phyloP scores from a whole-genome alignment of 2,113 vertebrate genomes.

The Rhynchopsitta pachyrhyncha region DNA sequence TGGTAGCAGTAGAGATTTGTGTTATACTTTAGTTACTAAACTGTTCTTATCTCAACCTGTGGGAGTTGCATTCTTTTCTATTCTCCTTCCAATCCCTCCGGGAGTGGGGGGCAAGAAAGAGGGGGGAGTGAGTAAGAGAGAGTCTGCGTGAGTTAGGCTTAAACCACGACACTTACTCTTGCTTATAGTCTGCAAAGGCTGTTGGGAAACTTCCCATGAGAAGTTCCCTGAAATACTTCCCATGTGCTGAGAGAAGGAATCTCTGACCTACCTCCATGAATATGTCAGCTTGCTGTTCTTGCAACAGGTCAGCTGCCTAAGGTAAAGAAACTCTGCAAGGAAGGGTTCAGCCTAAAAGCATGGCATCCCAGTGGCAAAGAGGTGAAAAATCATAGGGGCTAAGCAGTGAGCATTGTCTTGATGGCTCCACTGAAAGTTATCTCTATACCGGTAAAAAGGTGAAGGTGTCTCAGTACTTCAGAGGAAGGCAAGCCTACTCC shows the following conservation, averaged over 20 bases:
- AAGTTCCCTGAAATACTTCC: neutral
- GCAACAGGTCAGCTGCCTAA: rapidly evolving
- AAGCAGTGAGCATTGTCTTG: neutral
- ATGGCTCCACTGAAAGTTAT: neutral
- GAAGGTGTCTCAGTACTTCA: neutral
- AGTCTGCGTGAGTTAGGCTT: too few relatives aligned
- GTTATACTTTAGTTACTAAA: too few relatives aligned
- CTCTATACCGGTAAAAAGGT: neutral
- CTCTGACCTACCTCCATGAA: neutral
- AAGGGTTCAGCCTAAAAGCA: neutral
- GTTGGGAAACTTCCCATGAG: neutral
- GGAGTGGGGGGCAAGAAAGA: too few relatives aligned
- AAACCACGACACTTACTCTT: neutral
- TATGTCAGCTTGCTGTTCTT: neutral
- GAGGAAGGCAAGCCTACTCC: neutral
- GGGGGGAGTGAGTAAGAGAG: too few relatives aligned
- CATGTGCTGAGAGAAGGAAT: neutral
- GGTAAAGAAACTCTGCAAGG: neutral
- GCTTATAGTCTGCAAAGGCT: neutral
- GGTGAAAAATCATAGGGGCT: neutral
- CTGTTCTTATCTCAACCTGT: too few relatives aligned
- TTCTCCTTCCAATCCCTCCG: too few relatives aligned
- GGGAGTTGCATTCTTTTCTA: too few relatives aligned
- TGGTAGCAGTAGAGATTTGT: too few relatives aligned
- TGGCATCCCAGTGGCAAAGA: neutral